Base-by-base conservation (phyloP, 2,888 invertebrate genomes). In the Glyphotaelius pellucidus region DNA sequence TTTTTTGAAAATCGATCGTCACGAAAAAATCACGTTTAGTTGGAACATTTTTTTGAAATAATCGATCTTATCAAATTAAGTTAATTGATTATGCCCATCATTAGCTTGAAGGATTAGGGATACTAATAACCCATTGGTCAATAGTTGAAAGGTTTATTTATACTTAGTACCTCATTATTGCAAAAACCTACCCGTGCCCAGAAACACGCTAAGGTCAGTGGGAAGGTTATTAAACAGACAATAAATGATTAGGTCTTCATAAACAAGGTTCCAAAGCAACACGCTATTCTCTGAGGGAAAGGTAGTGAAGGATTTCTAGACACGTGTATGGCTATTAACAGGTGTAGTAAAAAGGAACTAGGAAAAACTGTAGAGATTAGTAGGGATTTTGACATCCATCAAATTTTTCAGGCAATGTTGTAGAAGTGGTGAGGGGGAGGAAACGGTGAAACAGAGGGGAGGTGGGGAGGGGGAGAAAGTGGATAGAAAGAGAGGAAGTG, bases 241-340 rank as follows among this genome's bases (percentile, higher is more conserved):
- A 9, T n/a, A 67, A 67, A 52, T 67, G 67, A 25, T 25, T n/a
- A n/a, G 67, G 67, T 67, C n/a, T n/a, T 67, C 67, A n/a, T n/a
- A 67, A 67, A 25, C 67, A 67, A 67, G 25, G n/a, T n/a, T 67
- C 25, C 25, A 1, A n/a, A 67, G 25, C n/a, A 25, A n/a, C 67
- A 67, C 67, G 67, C 67, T n/a, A 67, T 67, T 67, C 67, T n/a
- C 67, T n/a, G 67, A n/a, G 67, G n/a, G 67, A n/a, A 67, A 67
- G 67, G 67, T n/a, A n/a, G 67, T 67, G n/a, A 67, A 67, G 7
- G 67, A 67, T 67, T 67, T 67, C 25, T 19, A 67, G 67, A 9
- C 25, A 25, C 67, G 67, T 67, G 67, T 25, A 25, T 67, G 25
- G 2, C 9, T 38, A 67, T n/a, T 7, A 42, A 35, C 12, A 67